Base-by-base conservation (phyloP, 2,113 vertebrate species). In the Hypocryptadius cinnamomeus region DNA sequence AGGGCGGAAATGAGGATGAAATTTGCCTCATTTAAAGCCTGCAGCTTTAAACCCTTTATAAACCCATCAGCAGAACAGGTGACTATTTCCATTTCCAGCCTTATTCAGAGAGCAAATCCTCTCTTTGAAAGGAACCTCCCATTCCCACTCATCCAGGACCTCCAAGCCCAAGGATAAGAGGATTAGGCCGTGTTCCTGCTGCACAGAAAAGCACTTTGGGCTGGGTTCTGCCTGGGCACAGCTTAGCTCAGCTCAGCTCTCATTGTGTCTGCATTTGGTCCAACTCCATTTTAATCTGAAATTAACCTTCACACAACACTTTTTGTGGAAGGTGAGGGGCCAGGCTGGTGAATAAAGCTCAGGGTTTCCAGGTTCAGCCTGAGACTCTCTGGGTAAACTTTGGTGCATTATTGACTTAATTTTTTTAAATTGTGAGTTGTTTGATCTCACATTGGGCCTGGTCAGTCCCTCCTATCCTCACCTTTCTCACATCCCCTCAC, bases 61-160 rank as follows among this genome's bases (percentile, higher is more conserved):
- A 92, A 79, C 21, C 44, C 16, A 3, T 39, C 85, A 71, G 35
- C 63, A 77, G 74, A 89, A 63, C 60, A 40, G 81, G 51, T 33
- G 68, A 53, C n/a, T 61, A 25, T 89, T 92, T 95, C 74, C 76
- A 91, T 92, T 90, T 92, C 91, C 92, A 90, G 81, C 27, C 48
- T 76, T 37, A 54, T 61, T 70, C 79, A 57, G 31, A 76, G 72
- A 90, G 92, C 74, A 96, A 97, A 97, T 93, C 95, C 89, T 37
- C 65, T 74, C 6, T 89, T 92, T 82, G 84, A 93, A 92, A 56
- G 35, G 85, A 93, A 53, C 45, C 69, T 81, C 80, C 90, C 5
- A 1, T 71, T 45, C 79, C 12, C 3, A 33, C 72, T 77, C 0
- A 0, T 4, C 14, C 66, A 42, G 85, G 64, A 87, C 85, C 78